Percentiles rank a stretch among this genome's conserved stretches.
Conservation (phyloP, 2,888 invertebrate genomes). For the Diachrysia chrysitis region DNA sequence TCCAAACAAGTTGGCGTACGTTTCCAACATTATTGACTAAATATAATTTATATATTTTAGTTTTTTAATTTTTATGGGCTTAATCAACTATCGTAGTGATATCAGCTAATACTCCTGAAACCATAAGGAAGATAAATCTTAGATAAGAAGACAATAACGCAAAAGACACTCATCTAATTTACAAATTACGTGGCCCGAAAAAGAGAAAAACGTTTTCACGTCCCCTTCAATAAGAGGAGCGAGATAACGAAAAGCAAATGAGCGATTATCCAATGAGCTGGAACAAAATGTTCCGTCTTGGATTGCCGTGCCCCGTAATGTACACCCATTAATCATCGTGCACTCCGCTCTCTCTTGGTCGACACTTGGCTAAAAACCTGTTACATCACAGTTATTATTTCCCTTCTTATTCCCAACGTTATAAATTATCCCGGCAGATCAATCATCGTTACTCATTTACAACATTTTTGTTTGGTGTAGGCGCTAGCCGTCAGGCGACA, state of each 20-base stretch:
- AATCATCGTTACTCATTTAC: conserved; percentile 63
- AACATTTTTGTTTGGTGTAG: conserved; percentile 83
- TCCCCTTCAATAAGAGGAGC: conserved; percentile 67
- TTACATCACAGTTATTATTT: conserved; percentile 67
- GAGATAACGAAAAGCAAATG: conserved; percentile 74
- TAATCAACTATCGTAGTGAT: too few relatives aligned
- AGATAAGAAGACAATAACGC: conserved; percentile 37
- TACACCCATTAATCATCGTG: conserved; percentile 79
- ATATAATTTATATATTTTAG: too few relatives aligned
- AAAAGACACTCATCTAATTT: conserved; percentile 56
- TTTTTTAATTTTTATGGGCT: neutral
- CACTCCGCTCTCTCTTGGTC: conserved; percentile 54
- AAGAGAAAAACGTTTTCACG: conserved; percentile 62
- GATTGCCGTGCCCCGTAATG: conserved; percentile 66
- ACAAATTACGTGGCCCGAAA: conserved; percentile 57
- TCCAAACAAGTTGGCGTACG: conserved; percentile 45
- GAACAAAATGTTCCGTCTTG: conserved; percentile 72
- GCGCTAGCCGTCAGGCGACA: conserved; percentile 95
- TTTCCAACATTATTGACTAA: conserved; percentile 50
- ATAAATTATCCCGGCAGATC: conserved; percentile 66
- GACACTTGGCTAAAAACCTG: conserved; percentile 70
- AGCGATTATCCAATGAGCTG: conserved; percentile 74
- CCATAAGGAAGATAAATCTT: neutral
- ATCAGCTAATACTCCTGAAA: neutral
- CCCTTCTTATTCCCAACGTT: conserved; percentile 60